These are phyloP conservation scores for Bellardia bayeri DNA, from an alignment of 2,888 invertebrate species.

Conservation along the genomic window DNA sequence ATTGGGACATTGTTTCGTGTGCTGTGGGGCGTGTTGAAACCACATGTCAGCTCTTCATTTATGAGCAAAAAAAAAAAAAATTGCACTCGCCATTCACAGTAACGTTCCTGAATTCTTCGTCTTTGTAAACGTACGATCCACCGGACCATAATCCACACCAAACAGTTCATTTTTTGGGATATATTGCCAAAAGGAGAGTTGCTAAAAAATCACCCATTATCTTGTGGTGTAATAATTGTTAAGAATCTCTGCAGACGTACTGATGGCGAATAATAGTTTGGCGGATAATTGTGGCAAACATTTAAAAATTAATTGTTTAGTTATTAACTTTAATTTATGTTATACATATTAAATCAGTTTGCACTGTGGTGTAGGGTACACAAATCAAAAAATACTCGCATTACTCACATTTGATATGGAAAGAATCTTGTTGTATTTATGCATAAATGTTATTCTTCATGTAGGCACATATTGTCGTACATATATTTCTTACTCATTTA, in stretches of 20 bases:
- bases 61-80: no score
- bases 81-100: no score
- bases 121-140: no score
- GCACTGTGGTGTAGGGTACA: slow-evolving; percentile 20
- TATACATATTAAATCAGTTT: background rate
- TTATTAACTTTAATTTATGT: background rate
- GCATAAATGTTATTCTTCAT: slow-evolving; percentile 33
- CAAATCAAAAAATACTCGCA: slow-evolving; percentile 35
- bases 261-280: background rate
- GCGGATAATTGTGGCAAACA: background rate
- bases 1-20: no score
- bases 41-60: no score
- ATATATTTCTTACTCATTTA: slow-evolving; percentile 25
- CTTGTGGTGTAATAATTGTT: background rate
- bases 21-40: no score
- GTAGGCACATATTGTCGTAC: background rate
- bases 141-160: no score
- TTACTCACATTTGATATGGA: background rate
- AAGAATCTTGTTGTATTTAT: slow-evolving; percentile 16
- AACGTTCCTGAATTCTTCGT: no score
- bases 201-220: no score
- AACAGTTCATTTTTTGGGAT: no score
- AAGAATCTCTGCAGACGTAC: background rate
- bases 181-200: no score
- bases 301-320: background rate